phyloP scores from a whole-genome alignment of 1,140 invertebrate genomes.

The Caenorhabditis elegans region DNA sequence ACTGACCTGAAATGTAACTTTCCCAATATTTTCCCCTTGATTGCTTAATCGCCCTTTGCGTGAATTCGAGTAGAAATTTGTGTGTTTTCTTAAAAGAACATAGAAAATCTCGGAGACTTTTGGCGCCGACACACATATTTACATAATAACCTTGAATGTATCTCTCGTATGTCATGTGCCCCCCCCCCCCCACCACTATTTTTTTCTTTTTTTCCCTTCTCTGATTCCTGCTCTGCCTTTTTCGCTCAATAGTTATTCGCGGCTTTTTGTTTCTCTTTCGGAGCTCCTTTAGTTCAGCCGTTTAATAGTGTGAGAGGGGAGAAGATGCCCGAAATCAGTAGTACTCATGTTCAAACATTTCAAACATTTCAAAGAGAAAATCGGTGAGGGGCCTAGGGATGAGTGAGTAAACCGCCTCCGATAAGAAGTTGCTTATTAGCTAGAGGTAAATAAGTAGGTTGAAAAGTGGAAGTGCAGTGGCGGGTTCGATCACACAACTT shows the following conservation, averaged over 20 bases:
- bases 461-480: constrained; percentile 19
- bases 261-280: not conserved
- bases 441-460: constrained; percentile 28
- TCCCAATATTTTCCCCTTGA: not conserved
- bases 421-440: constrained; percentile 30
- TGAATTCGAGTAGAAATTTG: constrained; percentile 12
- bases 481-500: constrained; percentile 18
- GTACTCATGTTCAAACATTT: not conserved
- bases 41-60: not conserved
- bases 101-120: not conserved
- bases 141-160: constrained; percentile 21
- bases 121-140: constrained; percentile 26
- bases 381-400: not conserved
- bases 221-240: not conserved
- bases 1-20: constrained; percentile 14
- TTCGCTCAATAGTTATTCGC: not conserved
- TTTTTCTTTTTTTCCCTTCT: not conserved
- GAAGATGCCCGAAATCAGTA: not conserved
- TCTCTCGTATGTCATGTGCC: not conserved
- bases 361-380: not conserved
- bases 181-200: too few species aligned
- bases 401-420: constrained; percentile 20
- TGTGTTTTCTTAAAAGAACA: not conserved
- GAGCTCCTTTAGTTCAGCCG: too few species aligned
- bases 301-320: not conserved